Evolutionary conservation across 2,113 vertebrate genomes (phyloP).

Genomic region (Pan paniscus): DNA sequence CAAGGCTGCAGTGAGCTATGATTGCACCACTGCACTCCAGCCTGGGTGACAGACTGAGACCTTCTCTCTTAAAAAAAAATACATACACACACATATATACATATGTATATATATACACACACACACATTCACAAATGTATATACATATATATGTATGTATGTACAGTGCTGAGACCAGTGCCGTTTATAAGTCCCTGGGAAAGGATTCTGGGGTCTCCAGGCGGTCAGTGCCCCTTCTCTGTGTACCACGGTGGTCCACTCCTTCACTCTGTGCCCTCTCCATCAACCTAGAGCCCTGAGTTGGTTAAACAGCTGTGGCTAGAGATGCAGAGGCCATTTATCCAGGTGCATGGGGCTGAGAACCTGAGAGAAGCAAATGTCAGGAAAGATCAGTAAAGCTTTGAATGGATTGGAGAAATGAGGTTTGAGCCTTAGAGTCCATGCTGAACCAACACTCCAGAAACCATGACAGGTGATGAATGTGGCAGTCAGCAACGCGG

Average conservation of each 20-base stretch:
- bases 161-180: neutral
- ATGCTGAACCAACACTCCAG: slow-evolving; percentile 45
- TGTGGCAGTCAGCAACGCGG: neutral
- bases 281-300: neutral
- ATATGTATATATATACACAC: too few relatives aligned
- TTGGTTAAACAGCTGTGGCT: neutral
- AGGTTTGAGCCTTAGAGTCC: slow-evolving; percentile 30
- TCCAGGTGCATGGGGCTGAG: slow-evolving; percentile 14
- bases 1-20: too few relatives aligned
- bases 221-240: neutral
- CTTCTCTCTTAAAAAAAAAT: too few relatives aligned
- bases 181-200: neutral
- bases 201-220: neutral
- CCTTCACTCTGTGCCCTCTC: neutral
- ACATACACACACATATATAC: too few relatives aligned
- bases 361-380: slow-evolving; percentile 58
- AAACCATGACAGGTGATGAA: neutral
- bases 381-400: slow-evolving; percentile 69
- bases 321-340: slow-evolving; percentile 52
- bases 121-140: too few relatives aligned
- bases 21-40: too few relatives aligned
- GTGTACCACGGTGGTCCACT: neutral
- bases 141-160: neutral
- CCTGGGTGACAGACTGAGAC: too few relatives aligned
- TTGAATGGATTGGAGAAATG: slow-evolving; percentile 47